Conservation (phyloP, 2,113 vertebrate species). For the Lepisosteus oculatus region DNA sequence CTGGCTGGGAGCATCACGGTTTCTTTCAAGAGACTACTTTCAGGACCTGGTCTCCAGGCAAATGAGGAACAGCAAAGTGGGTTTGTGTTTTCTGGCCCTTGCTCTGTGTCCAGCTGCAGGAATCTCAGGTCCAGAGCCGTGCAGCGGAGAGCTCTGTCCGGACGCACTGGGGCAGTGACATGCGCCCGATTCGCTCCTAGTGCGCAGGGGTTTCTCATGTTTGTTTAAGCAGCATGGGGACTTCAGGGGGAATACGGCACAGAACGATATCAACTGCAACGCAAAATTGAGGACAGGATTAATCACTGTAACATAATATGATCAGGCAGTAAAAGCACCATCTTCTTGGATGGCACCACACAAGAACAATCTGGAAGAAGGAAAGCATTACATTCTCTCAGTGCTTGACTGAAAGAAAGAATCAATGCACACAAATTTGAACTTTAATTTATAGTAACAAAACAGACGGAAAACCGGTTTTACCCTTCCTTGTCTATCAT, state of each 20-base stretch:
- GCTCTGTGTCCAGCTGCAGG: constrained; percentile 6
- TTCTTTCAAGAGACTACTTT: constrained; percentile 1
- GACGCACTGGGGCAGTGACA: constrained; percentile 16
- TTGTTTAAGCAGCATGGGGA: not conserved
- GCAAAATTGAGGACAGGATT: not conserved
- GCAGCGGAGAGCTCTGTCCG: constrained; percentile 12
- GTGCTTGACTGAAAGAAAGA: too few relatives aligned
- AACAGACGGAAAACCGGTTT: too few relatives aligned
- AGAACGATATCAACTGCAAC: not conserved
- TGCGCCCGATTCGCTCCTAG: not conserved
- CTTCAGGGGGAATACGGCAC: not conserved
- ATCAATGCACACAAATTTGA: too few relatives aligned
- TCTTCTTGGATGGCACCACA: too few relatives aligned
- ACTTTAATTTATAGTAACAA: too few relatives aligned
- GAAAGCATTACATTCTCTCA: too few relatives aligned
- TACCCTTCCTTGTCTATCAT: too few relatives aligned
- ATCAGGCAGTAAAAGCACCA: too few relatives aligned
- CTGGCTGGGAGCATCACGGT: not conserved
- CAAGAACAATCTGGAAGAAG: too few relatives aligned
- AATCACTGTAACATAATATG: too few relatives aligned
- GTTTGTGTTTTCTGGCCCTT: constrained; percentile 8
- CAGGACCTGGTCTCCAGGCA: not conserved
- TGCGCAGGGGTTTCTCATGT: too few relatives aligned
- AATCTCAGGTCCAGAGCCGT: not conserved
- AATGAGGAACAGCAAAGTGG: constrained; percentile 10